phyloP scores from a whole-genome alignment of 2,797 vertebrate genomes.

The Garrulus glandarius region DNA sequence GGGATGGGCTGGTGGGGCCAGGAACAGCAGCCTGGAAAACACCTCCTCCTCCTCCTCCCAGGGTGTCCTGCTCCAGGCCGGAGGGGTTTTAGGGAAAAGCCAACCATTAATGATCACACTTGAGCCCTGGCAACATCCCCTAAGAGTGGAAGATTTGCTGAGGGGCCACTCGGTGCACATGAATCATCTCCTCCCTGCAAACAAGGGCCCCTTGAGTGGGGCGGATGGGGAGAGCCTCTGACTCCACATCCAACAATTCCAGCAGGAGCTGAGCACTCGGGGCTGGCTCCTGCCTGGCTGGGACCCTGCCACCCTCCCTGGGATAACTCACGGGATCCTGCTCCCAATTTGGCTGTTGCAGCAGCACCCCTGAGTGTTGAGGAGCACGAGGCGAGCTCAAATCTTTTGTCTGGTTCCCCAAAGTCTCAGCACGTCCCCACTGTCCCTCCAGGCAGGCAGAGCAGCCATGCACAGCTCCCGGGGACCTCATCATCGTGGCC shows the following conservation, averaged over 20 bases:
- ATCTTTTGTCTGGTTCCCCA: neutral
- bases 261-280: neutral
- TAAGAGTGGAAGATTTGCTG: slow-evolving; percentile 50
- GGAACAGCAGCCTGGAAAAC: neutral
- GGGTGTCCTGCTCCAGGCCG: neutral
- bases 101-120: neutral
- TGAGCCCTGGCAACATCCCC: neutral
- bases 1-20: neutral
- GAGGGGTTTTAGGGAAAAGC: neutral
- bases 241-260: neutral
- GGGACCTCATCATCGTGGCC: neutral
- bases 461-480: neutral
- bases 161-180: slow-evolving; percentile 8
- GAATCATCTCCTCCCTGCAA: slow-evolving; percentile 59
- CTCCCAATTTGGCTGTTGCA: fast-evolving
- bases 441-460: neutral
- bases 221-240: neutral
- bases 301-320: neutral
- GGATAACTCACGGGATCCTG: neutral
- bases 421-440: neutral
- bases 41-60: neutral
- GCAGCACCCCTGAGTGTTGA: fast-evolving
- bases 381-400: neutral
- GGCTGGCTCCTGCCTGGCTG: neutral
- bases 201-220: slow-evolving; percentile 59